Evolutionary conservation across 2,113 vertebrate species (phyloP), one percentile per base, ranked within the genome.

Genomic region (Geothlypis trichas): DNA sequence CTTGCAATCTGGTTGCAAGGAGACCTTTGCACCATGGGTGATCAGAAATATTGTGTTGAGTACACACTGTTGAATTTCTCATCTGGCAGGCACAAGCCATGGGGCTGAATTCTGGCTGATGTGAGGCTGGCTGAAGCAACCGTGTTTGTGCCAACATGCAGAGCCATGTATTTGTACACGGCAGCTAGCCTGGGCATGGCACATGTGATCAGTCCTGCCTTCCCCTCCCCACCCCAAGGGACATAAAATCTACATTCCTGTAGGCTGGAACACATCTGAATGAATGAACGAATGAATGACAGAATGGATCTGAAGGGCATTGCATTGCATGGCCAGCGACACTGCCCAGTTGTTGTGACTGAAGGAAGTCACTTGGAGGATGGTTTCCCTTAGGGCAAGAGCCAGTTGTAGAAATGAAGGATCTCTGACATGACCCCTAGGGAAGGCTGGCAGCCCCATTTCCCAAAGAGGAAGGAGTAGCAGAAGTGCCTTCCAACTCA

Each of bases 131-230:
- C 31, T 73, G 75, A 86, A 80, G 19, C 20, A 83, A 30, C 7
- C 0, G 0, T 52, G 51, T 54, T 79, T 0, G 0, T 68, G 46
- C 23, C 59, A 57, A 23, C 0, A 1, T 42, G 49, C 23, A 76
- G 31, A 80, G 19, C 19, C 49, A 39, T 30, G 26, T 37, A 21
- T 52, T 44, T 82, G 16, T 24, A 24, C 54, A 41, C 24, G n/a
- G 49, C 58, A 42, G 17, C 21, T 37, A 35, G 51, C 33, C 35
- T 61, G 84, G 42, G 23, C 21, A 57, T 8, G 51, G 51, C 5
- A 2, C 10, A 20, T 42, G 14, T 14, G 16, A 20, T 28, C 55
- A 33, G 44, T 66, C 27, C 9, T 37, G 13, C 37, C 81, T 85
- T 82, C 33, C 11, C 9, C 24, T 89, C 4, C 54, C 7, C 20